Evolutionary conservation across 2,113 vertebrate genomes (phyloP), one percentile per base, ranked within the genome.

Genomic region (Corythoichthys intestinalis): DNA sequence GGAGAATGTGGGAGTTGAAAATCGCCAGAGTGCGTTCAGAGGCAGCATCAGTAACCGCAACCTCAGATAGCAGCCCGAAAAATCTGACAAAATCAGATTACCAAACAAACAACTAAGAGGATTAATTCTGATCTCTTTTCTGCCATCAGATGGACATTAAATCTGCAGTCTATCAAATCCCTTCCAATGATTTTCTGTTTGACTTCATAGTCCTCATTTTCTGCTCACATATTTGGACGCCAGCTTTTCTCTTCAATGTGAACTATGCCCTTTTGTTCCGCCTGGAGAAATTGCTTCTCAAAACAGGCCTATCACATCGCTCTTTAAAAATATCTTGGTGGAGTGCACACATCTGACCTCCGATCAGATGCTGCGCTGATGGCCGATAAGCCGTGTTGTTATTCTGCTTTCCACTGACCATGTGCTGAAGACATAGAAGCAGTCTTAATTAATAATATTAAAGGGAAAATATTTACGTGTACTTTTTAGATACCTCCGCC

Each of bases 11-110:
- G 75, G 75, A 82, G 85, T 80, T 86, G 76, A 77, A 86, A 85
- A 85, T 76, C 73, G 61, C 65, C 52, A 37, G 66, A 67, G 78
- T 81, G 85, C 77, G 75, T 83, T 79, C 71, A 77, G 72, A 78
- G 80, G 71, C 81, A 65, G 83, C 88, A 87, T 87, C 85, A 79
- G 79, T 84, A 83, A 89, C 83, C 85, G 82, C 80, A 77, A 84
- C 66, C 75, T 77, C 66, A 80, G 80, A 89, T 81, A 79, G 87
- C 83, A 73, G 75, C 83, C 75, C 71, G 2, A 85, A 89, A 88
- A 90, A 83, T 87, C 83, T 37, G 73, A 86, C 83, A 73, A 88
- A 88, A 91, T 92, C 89, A 86, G 84, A 90, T 91, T 90, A 88
- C 69, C 78, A 80, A 86, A 89, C 88, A 90, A 87, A 87, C 73